Conservation (phyloP, 2,888 invertebrate species). For the Erebia ligea region DNA sequence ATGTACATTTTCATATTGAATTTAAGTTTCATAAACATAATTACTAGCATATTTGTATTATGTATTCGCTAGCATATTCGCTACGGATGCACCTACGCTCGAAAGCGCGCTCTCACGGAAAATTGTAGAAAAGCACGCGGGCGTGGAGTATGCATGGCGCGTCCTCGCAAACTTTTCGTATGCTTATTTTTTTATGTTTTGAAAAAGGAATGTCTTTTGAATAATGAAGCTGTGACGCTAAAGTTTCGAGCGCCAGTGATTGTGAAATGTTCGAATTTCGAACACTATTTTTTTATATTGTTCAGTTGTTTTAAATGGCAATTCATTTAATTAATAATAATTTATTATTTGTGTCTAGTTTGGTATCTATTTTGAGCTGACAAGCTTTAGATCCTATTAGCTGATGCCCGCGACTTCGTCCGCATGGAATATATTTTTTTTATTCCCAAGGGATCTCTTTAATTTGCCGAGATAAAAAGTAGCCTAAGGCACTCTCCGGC, state of each 20-base stretch:
- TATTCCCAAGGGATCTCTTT: no score
- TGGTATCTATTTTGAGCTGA: no score
- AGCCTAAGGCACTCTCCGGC: no score
- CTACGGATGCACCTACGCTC: constrained; percentile 49
- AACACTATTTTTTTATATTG: constrained; percentile 19
- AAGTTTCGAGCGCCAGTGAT: constrained; percentile 37
- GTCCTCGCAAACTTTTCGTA: constrained; percentile 53
- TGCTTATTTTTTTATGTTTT: constrained; percentile 49
- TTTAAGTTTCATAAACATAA: constrained; percentile 39
- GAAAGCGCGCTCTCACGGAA: constrained; percentile 64
- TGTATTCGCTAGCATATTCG: constrained; percentile 32
- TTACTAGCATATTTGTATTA: constrained; percentile 43
- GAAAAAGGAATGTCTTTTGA: constrained; percentile 47
- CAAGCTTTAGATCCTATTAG: no score
- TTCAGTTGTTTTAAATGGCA: constrained; percentile 1
- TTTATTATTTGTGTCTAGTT: no score
- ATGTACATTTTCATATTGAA: constrained; percentile 36
- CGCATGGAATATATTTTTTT: no score
- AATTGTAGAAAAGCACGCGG: constrained; percentile 67
- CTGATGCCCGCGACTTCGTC: no score
- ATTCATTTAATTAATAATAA: no score
- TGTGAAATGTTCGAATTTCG: constrained; percentile 29
- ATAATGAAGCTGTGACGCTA: constrained; percentile 47
- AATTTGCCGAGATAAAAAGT: no score
- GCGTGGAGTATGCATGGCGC: constrained; percentile 56